phyloP scores from a whole-genome alignment of 2,113 vertebrate species.

The Ginglymostoma cirratum region DNA sequence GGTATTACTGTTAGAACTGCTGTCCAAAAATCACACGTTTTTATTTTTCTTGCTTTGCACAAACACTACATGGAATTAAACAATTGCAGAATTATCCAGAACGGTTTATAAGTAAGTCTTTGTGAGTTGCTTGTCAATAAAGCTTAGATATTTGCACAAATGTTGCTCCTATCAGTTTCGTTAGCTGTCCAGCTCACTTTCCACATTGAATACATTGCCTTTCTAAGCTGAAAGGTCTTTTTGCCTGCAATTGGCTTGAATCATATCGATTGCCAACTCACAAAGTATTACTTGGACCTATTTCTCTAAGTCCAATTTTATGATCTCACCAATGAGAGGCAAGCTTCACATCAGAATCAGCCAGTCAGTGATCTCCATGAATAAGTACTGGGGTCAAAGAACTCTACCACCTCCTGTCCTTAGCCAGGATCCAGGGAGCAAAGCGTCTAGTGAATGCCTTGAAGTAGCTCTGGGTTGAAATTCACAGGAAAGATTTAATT shows the following conservation, averaged over 20 bases:
- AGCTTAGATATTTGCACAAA: neutral
- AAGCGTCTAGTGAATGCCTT: neutral
- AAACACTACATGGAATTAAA: neutral
- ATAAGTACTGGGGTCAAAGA: neutral
- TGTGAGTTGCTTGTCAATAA: neutral
- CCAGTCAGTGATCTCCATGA: neutral
- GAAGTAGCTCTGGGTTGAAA: neutral
- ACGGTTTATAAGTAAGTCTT: neutral
- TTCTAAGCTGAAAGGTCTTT: neutral
- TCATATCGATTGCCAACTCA: neutral
- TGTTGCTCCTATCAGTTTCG: neutral
- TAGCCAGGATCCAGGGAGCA: neutral
- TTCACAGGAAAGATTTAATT: neutral
- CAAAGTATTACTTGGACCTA: neutral
- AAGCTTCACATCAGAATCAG: neutral
- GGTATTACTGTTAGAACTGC: neutral
- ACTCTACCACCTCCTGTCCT: neutral
- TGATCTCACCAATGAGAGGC: neutral
- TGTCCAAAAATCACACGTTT: neutral
- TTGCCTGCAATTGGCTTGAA: neutral
- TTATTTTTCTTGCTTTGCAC: neutral
- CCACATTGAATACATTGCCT: neutral
- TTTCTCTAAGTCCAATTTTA: neutral
- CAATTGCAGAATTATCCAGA: neutral
- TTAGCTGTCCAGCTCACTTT: neutral